A percentile compares a stretch with the other conserved stretches of the same genome.
These are phyloP conservation scores for Coelopa pilipes DNA, from an alignment of 2,888 invertebrate species.

Conservation along the genomic window DNA sequence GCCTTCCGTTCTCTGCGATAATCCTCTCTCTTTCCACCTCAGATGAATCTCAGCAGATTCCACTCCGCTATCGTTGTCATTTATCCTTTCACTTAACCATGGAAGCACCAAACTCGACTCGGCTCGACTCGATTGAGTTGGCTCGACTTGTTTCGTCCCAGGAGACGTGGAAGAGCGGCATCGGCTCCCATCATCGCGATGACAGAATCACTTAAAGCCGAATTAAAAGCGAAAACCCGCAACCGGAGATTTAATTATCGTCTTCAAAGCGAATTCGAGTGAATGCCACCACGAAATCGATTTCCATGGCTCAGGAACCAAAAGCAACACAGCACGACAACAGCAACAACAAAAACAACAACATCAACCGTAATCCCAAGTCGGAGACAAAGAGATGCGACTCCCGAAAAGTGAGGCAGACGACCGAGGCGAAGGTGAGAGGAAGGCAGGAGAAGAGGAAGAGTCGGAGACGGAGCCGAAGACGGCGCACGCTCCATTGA, in stretches of 20 bases:
- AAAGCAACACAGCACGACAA: not conserved
- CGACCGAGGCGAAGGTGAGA: not conserved
- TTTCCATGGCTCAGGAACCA: not conserved
- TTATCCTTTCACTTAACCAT: not conserved
- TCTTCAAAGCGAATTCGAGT: not conserved
- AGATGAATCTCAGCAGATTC: too few species aligned
- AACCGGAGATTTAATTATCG: conserved; percentile 30
- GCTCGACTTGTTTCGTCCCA: too few species aligned
- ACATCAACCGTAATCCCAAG: not conserved
- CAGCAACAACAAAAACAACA: not conserved
- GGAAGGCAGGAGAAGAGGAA: too few species aligned
- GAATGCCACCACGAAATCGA: conserved; percentile 1
- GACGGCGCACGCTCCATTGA: conserved; percentile 26
- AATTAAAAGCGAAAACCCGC: conserved; percentile 32
- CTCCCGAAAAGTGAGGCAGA: conserved; percentile 9
- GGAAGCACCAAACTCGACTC: too few species aligned
- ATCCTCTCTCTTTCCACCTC: too few species aligned
- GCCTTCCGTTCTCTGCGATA: too few species aligned
- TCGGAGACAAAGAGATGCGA: not conserved
- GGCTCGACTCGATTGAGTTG: too few species aligned
- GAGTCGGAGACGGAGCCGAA: too few species aligned
- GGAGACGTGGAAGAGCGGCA: too few species aligned
- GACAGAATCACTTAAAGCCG: conserved; percentile 33
- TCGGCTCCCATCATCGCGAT: conserved; percentile 16
- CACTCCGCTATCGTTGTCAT: too few species aligned